phyloP scores from a whole-genome alignment of 2,888 invertebrate genomes.

The Falcaria lacertinaria region DNA sequence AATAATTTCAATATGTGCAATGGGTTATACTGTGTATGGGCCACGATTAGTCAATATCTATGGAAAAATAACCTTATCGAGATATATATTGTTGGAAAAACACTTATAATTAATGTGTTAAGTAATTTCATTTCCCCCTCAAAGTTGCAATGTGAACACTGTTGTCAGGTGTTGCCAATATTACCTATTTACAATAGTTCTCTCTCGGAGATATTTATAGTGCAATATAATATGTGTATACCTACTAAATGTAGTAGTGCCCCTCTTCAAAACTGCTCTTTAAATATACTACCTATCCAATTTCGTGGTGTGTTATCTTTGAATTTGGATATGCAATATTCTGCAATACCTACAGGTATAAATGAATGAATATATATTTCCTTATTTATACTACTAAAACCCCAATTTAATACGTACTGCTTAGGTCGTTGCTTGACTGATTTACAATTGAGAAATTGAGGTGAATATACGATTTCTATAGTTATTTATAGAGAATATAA shows the following conservation, averaged over 20 bases:
- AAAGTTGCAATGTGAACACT: too few species aligned
- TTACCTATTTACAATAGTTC: background rate
- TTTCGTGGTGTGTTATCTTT: background rate
- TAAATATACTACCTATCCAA: background rate
- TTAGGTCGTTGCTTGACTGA: conserved; percentile 46
- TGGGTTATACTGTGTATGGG: too few species aligned
- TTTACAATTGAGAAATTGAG: conserved; percentile 32
- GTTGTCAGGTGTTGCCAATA: too few species aligned
- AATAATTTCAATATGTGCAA: too few species aligned
- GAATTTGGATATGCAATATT: conserved; percentile 1
- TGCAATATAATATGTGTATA: background rate
- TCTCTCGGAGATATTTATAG: background rate
- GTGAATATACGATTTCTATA: conserved; percentile 35
- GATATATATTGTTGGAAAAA: too few species aligned
- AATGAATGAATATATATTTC: background rate
- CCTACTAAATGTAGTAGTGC: background rate
- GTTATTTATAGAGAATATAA: conserved; percentile 54
- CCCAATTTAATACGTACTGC: conserved; percentile 26
- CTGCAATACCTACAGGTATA: conserved; percentile 5
- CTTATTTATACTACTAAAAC: conserved; percentile 11
- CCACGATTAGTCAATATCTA: too few species aligned
- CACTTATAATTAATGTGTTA: too few species aligned
- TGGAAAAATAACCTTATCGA: too few species aligned
- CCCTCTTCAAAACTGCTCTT: background rate
- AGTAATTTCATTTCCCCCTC: too few species aligned